Base-by-base conservation (phyloP, 2,113 vertebrate genomes). In the Dermatemys mawii region DNA sequence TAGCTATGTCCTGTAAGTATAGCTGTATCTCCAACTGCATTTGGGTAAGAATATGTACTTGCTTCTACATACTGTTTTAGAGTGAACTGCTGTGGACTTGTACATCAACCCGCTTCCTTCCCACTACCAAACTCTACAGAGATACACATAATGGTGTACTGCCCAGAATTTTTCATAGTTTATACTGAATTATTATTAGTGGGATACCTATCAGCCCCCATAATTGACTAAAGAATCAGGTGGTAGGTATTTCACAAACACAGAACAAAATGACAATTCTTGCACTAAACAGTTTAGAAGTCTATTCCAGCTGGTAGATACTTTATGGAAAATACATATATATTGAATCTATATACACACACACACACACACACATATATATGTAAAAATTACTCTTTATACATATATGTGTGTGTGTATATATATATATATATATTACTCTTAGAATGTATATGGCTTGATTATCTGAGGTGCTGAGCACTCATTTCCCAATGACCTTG, bases 1-100 rank as follows among this genome's bases (percentile, higher is more conserved):
- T 96, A 98, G 90, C 84, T 7, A 0, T 92, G 93, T 97, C 96
- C 94, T 96, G 2, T 95, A 94, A 97, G 83, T 90, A 96, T 79
- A 86, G 90, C 49, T 92, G 90, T 54, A 97, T 86, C 94, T 98
- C 93, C 11, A 76, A 79, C 2, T 95, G 49, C 80, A 81, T 94
- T 91, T n/a, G 76, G 95, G 55, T 41, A 88, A 83, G 83, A 83
- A 35, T 85, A 81, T 57, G 84, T 11, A 22, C 10, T 86, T 79
- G 12, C 82, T 76, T 27, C 48, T 22, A 5, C 26, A 53, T 14
- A 79, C 44, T 81, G 60, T 93, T 84, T 91, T 75, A 29, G 78
- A 81, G 5, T 63, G 22, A 84, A 70, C 14, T n/a, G 21, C n/a
- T 79, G 11, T 21, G 5, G 83, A 79, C 17, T 82, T 49, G 41